These are phyloP conservation scores for Actinia equina DNA, from an alignment of 64 coral and sea anemone species.

Conservation along the genomic window DNA sequence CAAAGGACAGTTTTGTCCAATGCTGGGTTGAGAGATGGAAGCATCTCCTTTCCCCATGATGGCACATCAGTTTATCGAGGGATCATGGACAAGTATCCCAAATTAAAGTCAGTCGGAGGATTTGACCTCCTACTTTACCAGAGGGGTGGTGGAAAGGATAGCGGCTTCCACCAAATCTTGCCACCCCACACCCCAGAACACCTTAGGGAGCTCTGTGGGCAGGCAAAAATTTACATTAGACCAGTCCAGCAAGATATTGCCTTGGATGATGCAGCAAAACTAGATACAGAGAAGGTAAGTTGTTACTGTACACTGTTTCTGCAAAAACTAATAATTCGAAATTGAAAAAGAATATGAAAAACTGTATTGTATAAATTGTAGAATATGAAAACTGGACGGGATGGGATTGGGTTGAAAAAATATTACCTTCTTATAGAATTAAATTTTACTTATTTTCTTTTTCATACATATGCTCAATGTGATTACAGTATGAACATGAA, in stretches of 20 bases:
- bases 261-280: background rate
- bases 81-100: slow-evolving; percentile 23
- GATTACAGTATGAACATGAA: background rate
- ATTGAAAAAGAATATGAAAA: background rate
- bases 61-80: background rate
- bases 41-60: slow-evolving; percentile 5
- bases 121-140: slow-evolving; percentile 43
- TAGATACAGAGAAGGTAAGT: background rate
- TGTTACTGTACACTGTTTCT: background rate
- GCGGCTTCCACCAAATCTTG: slow-evolving; percentile 10
- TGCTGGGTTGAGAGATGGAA: slow-evolving; percentile 10
- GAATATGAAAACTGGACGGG: background rate
- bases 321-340: background rate
- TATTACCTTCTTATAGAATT: background rate
- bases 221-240: slow-evolving; percentile 55
- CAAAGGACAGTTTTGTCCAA: slow-evolving; percentile 17
- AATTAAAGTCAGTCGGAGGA: slow-evolving; percentile 34
- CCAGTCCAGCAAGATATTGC: slow-evolving; percentile 45
- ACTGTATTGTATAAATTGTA: background rate
- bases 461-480: background rate
- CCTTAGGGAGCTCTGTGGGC: slow-evolving; percentile 45
- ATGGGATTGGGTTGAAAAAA: background rate
- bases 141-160: background rate
- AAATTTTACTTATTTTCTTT: background rate
- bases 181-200: slow-evolving; percentile 44